Evolutionary conservation across 1,140 invertebrate species (phyloP), one percentile per base, ranked within the genome.

Genomic region (Saccostrea echinata): DNA sequence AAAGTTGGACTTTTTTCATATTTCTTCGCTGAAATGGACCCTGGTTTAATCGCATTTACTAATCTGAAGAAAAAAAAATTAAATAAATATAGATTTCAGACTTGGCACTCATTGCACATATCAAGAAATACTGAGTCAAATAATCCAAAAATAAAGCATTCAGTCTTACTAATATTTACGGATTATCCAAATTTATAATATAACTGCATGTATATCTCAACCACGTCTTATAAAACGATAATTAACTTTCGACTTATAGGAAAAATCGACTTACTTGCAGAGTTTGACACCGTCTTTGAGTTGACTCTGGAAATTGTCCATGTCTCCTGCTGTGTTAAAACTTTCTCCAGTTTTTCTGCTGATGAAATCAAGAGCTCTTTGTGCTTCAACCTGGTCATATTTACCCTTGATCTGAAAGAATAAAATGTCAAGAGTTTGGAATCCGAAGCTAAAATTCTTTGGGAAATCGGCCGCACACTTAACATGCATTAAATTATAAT

Each of bases 1-100:
- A 94, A 43, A 12, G 86, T 92, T 27, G 89, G 90, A 2, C 76
- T 33, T 55, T 90, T 91, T 1, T 35, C 24, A 27, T 88, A 61
- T 68, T 90, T 91, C 13, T 33, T 84, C 13, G 76, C 53, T 3
- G 85, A 12, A 27, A 92, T 86, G 11, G 51, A n/a, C 24, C 88
- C 90, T 18, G 91, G 91, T 21, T 52, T 57, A 0, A 94, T 33
- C 1, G 76, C 85, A 55, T 92, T 93, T 35, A 91, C 90, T 85
- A 94, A 87, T 27, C 92, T 93, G 85, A 43, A 43, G 9, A 43
- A 9, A 43, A 43, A 43, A 3, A 80, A 6, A 33, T 2, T 30
- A 80, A n/a, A n/a, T n/a, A n/a, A n/a, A n/a, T n/a, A n/a, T n/a
- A n/a, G 24, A 3, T 30, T 30, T 24, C 9, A 80, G 3, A 21